Percentiles rank a stretch among this genome's conserved stretches.
These are phyloP conservation scores for Gallirallus australis DNA, from an alignment of 2,797 vertebrate genomes.

Conservation along the genomic window DNA sequence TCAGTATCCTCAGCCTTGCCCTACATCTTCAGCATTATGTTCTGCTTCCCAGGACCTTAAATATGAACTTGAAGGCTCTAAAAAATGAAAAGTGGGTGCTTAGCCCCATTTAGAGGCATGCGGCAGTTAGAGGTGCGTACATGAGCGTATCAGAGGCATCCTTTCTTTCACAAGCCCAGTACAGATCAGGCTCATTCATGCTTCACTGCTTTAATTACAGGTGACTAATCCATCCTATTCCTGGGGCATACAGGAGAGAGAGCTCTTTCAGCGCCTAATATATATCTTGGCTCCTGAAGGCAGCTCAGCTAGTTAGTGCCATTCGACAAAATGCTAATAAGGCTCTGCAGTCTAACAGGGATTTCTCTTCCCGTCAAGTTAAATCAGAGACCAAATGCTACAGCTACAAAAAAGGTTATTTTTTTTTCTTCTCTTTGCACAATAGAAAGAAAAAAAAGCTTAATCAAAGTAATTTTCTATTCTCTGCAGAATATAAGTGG, in stretches of 20 bases:
- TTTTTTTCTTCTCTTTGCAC: neutral
- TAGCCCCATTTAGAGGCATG: neutral
- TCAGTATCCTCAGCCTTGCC: accelerated
- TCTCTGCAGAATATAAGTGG: neutral
- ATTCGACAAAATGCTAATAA: neutral
- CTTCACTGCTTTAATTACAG: constrained; percentile 1
- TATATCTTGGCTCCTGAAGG: neutral
- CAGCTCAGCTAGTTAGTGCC: neutral
- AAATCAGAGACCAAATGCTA: constrained; percentile 36
- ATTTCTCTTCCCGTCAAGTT: constrained; percentile 22
- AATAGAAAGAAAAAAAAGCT: neutral
- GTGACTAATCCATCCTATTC: neutral
- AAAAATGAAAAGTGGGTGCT: neutral
- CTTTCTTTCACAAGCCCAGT: neutral
- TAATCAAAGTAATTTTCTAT: neutral
- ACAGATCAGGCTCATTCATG: neutral
- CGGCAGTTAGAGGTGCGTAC: accelerated
- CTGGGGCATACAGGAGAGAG: neutral
- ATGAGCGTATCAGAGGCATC: neutral
- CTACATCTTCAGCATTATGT: neutral
- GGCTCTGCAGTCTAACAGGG: neutral
- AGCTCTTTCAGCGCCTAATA: neutral
- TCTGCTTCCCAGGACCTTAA: neutral
- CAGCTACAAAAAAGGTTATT: neutral
- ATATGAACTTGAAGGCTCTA: accelerated